A percentile compares a stretch with the other conserved stretches of the same genome.
Conservation (phyloP, 64 coral and sea anemone species). For the Montipora foliosa region DNA sequence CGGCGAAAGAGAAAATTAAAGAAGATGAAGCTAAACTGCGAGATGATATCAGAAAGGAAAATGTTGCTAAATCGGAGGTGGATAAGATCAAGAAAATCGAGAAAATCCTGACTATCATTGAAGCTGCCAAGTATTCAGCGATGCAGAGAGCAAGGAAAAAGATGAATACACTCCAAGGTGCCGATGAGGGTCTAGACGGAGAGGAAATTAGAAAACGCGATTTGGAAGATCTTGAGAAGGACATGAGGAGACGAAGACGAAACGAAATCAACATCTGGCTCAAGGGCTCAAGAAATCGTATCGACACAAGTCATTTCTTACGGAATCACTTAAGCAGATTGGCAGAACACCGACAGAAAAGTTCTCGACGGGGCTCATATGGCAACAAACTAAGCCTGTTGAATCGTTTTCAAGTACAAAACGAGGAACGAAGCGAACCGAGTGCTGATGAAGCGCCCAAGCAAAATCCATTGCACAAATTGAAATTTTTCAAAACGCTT, state of each 20-base stretch:
- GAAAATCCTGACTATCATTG: slow-evolving; percentile 90
- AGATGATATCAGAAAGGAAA: slow-evolving; percentile 78
- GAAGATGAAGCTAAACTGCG: slow-evolving; percentile 78
- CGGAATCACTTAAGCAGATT: slow-evolving; percentile 1
- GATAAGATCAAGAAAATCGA: slow-evolving; percentile 89
- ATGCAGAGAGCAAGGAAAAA: slow-evolving; percentile 80
- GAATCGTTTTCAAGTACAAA: background rate
- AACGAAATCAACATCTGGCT: slow-evolving; percentile 95
- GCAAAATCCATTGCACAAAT: background rate
- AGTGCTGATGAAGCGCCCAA: background rate
- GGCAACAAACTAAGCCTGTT: background rate
- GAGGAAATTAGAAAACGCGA: slow-evolving; percentile 80
- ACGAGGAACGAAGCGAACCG: background rate
- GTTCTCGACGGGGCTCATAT: background rate
- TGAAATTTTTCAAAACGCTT: slow-evolving; percentile 30
- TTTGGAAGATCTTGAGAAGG: slow-evolving; percentile 78
- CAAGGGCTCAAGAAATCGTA: slow-evolving; percentile 86
- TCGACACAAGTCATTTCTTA: slow-evolving; percentile 81
- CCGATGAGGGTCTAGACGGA: slow-evolving; percentile 49
- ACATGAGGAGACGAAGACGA: slow-evolving; percentile 59
- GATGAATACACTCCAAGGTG: slow-evolving; percentile 48
- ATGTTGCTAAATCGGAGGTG: slow-evolving; percentile 75
- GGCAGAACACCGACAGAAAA: background rate
- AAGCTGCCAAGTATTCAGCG: slow-evolving; percentile 83
- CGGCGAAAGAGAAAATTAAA: slow-evolving; percentile 57